These are phyloP conservation scores for Anthonomus grandis DNA, from an alignment of 1,140 invertebrate genomes.

Conservation along the genomic window DNA sequence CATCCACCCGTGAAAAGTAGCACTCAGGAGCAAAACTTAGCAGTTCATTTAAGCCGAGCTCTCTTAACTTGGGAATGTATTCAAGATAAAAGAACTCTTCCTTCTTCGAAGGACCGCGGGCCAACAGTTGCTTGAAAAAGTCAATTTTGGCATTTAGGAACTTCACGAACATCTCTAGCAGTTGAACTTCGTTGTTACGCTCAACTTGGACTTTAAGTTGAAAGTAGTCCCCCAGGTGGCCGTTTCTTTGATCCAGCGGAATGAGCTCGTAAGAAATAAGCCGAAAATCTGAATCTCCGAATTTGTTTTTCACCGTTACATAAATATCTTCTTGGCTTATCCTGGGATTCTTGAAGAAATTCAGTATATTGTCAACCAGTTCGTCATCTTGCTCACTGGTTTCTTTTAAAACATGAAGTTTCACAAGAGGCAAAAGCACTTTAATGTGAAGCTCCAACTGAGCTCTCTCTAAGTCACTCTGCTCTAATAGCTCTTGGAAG, in stretches of 20 bases:
- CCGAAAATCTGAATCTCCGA: not conserved
- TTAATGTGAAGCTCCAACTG: slow-evolving; percentile 6
- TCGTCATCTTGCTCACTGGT: not conserved
- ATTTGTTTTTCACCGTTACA: slow-evolving; percentile 9
- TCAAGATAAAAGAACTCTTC: slow-evolving; percentile 28
- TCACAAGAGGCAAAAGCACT: slow-evolving; percentile 1
- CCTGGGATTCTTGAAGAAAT: slow-evolving; percentile 3
- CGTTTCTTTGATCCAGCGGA: slow-evolving; percentile 16
- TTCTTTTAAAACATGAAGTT: not conserved
- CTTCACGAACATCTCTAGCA: slow-evolving; percentile 27
- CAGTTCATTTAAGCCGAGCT: slow-evolving; percentile 13
- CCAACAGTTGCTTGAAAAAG: slow-evolving; percentile 7
- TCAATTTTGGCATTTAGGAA: slow-evolving; percentile 9
- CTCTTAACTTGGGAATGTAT: slow-evolving; percentile 13
- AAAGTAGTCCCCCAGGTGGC: slow-evolving; percentile 30
- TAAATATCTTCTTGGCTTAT: slow-evolving; percentile 25
- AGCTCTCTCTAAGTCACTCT: not conserved
- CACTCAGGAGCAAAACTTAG: slow-evolving; percentile 22
- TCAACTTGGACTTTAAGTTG: slow-evolving; percentile 13
- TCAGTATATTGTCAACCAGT: not conserved
- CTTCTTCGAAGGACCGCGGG: slow-evolving; percentile 10
- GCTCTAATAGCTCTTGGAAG: slow-evolving; percentile 2
- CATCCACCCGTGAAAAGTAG: slow-evolving; percentile 15
- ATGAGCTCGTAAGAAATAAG: slow-evolving; percentile 12
- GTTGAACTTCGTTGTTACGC: not conserved